Evolutionary conservation across 2,888 invertebrate genomes (phyloP), one percentile per base, ranked within the genome.

Genomic region (Lasioglossum villosulum): DNA sequence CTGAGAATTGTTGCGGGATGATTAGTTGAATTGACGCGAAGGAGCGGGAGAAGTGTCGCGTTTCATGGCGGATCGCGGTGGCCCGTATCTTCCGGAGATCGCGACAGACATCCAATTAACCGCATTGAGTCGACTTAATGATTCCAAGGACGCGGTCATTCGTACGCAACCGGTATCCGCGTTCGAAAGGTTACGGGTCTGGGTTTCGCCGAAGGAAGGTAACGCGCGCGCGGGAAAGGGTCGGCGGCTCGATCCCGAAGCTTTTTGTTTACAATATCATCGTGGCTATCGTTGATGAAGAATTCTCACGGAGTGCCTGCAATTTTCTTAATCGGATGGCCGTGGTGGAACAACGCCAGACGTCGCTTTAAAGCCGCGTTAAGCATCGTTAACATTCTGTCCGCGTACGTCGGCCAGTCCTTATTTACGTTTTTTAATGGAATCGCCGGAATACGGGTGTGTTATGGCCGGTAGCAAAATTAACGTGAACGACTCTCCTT

Each of bases 141-240:
- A 66, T 75, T 76, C 76, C 86, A 86, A 86, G 86, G 86, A 72
- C 82, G 78, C 73, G 80, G 71, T 23, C 16, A 68, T 42, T 78
- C 66, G 76, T n/a, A 66, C 34, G 76, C 63, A 74, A 86, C 76
- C 82, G 77, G 86, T 79, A 76, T 86, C 27, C 72, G 70, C 52
- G 30, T 48, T 82, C 52, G 56, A 82, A 86, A 77, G 76, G 82
- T 82, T 76, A 76, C 63, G 34, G 72, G 72, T 78, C 63, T 19
- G 73, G 39, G 68, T 78, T 73, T 73, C 42, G 52, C 66, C 30
- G 71, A 48, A 39, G 10, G 48, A 84, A 78, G 72, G 56, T n/a
- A 75, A 78, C n/a, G 66, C 42, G 42, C 37, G 14, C 37, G 52
- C 34, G 34, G 78, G 34, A 63, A 71, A 4, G 19, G 78, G 75